Conservation (phyloP, 2,113 vertebrate genomes). For the Verasper variegatus region DNA sequence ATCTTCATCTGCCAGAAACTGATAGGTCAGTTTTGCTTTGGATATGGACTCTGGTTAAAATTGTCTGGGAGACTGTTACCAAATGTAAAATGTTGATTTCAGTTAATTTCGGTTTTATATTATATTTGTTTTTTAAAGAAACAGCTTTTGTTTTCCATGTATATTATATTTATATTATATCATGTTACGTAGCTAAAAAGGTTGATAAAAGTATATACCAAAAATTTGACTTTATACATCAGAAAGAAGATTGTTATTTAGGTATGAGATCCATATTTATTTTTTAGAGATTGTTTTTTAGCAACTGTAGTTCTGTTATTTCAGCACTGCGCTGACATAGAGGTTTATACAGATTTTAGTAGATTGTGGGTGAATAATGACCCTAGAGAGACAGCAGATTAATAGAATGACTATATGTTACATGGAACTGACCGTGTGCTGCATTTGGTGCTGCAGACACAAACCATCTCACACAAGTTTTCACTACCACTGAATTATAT, state of each 20-base stretch:
- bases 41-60: conserved; percentile 14
- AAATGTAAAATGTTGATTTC: conserved; percentile 45
- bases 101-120: conserved; percentile 29
- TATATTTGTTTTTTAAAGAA: conserved; percentile 60
- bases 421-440: conserved; percentile 7
- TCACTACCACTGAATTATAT: neutral
- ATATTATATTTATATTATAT: conserved; percentile 72
- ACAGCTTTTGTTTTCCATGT: conserved; percentile 66
- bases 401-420: conserved; percentile 6
- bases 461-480: conserved; percentile 29
- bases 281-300: conserved; percentile 73
- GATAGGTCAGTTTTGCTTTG: conserved; percentile 53
- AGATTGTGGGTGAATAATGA: conserved; percentile 26
- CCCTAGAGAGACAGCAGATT: conserved; percentile 18
- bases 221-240: conserved; percentile 69
- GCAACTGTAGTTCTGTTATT: conserved; percentile 57
- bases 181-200: conserved; percentile 54
- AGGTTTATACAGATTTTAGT: conserved; percentile 42
- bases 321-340: conserved; percentile 28
- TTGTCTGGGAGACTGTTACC: conserved; percentile 15
- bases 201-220: conserved; percentile 70
- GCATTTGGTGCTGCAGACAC: conserved; percentile 27
- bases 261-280: conserved; percentile 79
- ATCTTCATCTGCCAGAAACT: conserved; percentile 41
- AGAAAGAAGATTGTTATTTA: conserved; percentile 59